phyloP scores from a whole-genome alignment of 2,113 vertebrate species.

The Brachionichthys hirsutus region DNA sequence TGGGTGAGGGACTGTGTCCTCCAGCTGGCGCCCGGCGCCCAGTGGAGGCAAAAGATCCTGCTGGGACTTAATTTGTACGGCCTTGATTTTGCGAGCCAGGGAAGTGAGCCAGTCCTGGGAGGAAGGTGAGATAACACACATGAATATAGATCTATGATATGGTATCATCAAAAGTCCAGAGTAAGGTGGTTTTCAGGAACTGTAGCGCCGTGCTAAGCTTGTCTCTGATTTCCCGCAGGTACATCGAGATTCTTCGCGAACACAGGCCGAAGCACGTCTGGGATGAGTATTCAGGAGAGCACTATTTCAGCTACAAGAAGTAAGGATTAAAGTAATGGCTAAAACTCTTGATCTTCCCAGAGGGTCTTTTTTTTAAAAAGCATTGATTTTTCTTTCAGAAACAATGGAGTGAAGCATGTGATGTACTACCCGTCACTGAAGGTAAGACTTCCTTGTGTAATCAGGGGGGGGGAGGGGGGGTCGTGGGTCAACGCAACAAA shows the following conservation, averaged over 20 bases:
- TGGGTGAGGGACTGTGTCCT: conserved; percentile 92
- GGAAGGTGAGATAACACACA: conserved; percentile 78
- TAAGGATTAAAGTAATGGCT: conserved; percentile 47
- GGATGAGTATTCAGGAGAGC: conserved; percentile 88
- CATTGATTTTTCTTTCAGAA: conserved; percentile 76
- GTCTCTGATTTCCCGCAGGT: conserved; percentile 71
- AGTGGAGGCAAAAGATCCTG: conserved; percentile 93
- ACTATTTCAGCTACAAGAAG: conserved; percentile 93
- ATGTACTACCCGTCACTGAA: conserved; percentile 93
- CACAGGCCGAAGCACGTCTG: conserved; percentile 87
- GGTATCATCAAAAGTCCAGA: no score
- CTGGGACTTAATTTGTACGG: conserved; percentile 94
- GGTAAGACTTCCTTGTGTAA: conserved; percentile 66
- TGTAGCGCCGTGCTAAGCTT: neutral
- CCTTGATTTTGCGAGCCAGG: conserved; percentile 85
- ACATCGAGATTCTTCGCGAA: conserved; percentile 89
- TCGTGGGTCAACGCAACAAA: neutral
- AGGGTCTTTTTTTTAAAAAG: neutral
- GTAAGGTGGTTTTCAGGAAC: no score
- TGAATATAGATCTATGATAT: no score
- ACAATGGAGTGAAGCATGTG: conserved; percentile 83
- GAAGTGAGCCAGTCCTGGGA: conserved; percentile 85
- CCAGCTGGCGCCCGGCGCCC: conserved; percentile 83
- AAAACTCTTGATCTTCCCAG: neutral
- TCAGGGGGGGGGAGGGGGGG: neutral